phyloP scores from a whole-genome alignment of 2,797 vertebrate genomes.

The Eutrigla gurnardus region DNA sequence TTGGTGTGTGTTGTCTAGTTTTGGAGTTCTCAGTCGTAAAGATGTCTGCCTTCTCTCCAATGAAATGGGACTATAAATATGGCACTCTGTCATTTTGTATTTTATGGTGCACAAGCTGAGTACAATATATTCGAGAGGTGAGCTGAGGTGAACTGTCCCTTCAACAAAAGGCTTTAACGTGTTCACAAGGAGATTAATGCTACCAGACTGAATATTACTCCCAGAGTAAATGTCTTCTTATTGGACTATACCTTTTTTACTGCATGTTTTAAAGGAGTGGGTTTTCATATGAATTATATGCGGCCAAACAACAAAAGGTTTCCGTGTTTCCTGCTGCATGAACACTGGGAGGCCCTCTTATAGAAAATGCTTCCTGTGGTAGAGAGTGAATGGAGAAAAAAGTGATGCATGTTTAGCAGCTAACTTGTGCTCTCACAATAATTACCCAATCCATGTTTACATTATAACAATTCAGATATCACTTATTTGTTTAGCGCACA shows the following conservation, averaged over 20 bases:
- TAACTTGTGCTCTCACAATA: background rate
- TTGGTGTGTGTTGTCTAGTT: background rate
- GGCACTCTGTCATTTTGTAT: background rate
- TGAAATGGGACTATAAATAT: background rate
- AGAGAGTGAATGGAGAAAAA: background rate
- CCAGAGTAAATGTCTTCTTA: background rate
- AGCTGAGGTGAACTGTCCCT: background rate
- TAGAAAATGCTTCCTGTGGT: background rate
- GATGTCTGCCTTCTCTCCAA: background rate
- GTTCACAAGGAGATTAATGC: background rate
- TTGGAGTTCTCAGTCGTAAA: background rate
- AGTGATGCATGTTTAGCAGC: background rate
- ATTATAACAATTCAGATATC: background rate
- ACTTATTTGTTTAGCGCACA: background rate
- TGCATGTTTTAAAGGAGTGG: background rate
- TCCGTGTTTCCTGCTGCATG: background rate
- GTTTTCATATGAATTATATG: constrained; percentile 5
- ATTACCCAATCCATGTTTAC: background rate
- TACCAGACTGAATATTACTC: background rate
- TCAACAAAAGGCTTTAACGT: background rate
- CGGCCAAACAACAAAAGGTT: background rate
- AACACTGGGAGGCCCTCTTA: background rate
- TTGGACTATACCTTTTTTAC: background rate
- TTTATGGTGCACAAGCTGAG: too few relatives aligned
- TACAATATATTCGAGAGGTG: background rate